Conservation (phyloP, 2,888 invertebrate species). For the Drosophila siamana region DNA sequence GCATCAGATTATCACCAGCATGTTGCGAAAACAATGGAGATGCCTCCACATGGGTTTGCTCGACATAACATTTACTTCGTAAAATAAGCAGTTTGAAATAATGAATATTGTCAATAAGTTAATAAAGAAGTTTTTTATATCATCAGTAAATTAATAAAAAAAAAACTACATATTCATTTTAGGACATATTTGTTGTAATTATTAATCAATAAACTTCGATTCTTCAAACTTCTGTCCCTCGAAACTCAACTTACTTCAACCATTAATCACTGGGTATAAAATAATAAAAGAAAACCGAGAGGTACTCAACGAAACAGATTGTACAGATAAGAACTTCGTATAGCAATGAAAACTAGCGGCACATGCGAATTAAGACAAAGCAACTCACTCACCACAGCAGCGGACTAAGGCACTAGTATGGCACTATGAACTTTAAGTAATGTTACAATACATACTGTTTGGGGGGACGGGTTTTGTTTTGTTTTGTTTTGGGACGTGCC, state of each 20-base stretch:
- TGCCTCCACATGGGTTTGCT: neutral
- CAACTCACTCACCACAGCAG: conserved; percentile 2
- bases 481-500: conserved; percentile 17
- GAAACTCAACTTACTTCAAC: neutral
- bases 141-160: too few relatives aligned
- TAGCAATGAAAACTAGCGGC: neutral
- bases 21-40: conserved; percentile 3
- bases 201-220: too few relatives aligned
- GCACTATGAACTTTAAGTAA: neutral
- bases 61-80: neutral
- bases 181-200: too few relatives aligned
- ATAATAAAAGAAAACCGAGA: conserved; percentile 7
- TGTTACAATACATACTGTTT: neutral
- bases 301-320: conserved; percentile 5
- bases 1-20: conserved; percentile 9
- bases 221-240: neutral
- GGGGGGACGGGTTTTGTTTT: too few relatives aligned
- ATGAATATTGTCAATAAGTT: too few relatives aligned
- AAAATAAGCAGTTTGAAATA: too few relatives aligned
- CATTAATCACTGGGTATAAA: conserved; percentile 1
- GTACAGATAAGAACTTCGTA: conserved; percentile 8
- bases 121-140: too few relatives aligned
- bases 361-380: conserved; percentile 14
- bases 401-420: neutral
- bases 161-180: too few relatives aligned